Evolutionary conservation across 2,888 invertebrate genomes (phyloP).

Genomic region (Notodonta dromedarius): DNA sequence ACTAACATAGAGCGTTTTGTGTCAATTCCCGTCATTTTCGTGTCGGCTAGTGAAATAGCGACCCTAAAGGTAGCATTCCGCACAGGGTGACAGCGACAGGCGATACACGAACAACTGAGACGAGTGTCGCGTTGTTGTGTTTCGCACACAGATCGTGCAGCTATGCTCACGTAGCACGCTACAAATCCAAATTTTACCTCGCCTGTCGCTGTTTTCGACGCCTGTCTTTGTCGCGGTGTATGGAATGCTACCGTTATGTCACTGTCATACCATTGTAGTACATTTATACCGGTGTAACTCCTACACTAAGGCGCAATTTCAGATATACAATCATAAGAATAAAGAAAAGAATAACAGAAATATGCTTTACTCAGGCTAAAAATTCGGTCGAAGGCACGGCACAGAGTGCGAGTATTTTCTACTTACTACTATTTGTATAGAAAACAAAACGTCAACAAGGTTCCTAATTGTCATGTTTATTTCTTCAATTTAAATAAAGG

Average conservation of each 20-base stretch:
- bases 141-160: too few relatives aligned
- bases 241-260: not conserved
- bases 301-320: slow-evolving; percentile 1
- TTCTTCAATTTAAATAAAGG: not conserved
- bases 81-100: not conserved
- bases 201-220: not conserved
- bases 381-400: slow-evolving; percentile 56
- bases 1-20: slow-evolving; percentile 7
- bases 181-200: not conserved
- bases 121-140: too few relatives aligned
- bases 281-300: not conserved
- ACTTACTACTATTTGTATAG: slow-evolving; percentile 44
- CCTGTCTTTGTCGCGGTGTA: not conserved
- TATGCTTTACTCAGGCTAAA: slow-evolving; percentile 30
- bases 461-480: slow-evolving; percentile 31
- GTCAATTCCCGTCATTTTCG: not conserved
- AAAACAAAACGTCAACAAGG: slow-evolving; percentile 28
- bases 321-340: slow-evolving; percentile 30
- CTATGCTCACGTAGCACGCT: too few relatives aligned
- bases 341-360: slow-evolving; percentile 35
- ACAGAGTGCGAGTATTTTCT: slow-evolving; percentile 48
- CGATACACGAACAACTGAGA: not conserved
- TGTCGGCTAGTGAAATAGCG: not conserved
- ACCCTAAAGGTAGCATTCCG: not conserved
- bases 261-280: not conserved